Evolutionary conservation across 2,113 vertebrate genomes (phyloP), one percentile per base, ranked within the genome.

Genomic region (Hippocampus guttulatus): DNA sequence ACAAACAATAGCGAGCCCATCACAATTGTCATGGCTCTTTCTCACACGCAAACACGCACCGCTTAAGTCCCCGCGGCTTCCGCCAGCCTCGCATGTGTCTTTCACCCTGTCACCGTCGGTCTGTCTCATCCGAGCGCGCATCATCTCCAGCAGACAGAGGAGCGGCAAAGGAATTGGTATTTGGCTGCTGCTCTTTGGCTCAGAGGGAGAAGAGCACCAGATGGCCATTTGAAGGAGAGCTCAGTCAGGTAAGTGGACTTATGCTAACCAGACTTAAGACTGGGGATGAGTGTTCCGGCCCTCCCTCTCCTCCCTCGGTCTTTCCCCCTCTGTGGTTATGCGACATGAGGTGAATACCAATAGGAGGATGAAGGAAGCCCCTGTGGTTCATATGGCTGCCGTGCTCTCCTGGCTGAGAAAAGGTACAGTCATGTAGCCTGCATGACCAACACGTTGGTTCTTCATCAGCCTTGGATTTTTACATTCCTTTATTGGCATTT

Each of bases 301-400:
- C 70, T 75, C 77, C 30, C 64, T 78, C 73, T 68, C 49, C 74
- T 66, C 73, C 68, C 75, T 69, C 71, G 43, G 69, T 68, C 72
- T 67, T 52, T 51, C 63, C 65, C 66, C 70, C 68, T 58, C 54
- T 16, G n/a, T 74, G 78, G 64, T 75, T 78, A 84, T 83, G 81
- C 83, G 84, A 88, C 88, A 87, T 77, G 82, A 84, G 83, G 79
- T 86, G 87, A 91, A 91, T 88, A 87, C 79, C 84, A 89, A 90
- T 87, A 88, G 65, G 78, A 77, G 75, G 65, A 73, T 69, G 64
- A 75, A 82, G 75, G 64, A 75, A 82, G 75, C 73, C 68, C 69
- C 68, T 51, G 58, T 9, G 23, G 78, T 81, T 82, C 74, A 58
- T 70, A 69, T 69, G 75, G 82, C 76, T 71, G 81, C 83, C 81